Conservation (phyloP, 2,888 invertebrate genomes). For the Agrotis puta region DNA sequence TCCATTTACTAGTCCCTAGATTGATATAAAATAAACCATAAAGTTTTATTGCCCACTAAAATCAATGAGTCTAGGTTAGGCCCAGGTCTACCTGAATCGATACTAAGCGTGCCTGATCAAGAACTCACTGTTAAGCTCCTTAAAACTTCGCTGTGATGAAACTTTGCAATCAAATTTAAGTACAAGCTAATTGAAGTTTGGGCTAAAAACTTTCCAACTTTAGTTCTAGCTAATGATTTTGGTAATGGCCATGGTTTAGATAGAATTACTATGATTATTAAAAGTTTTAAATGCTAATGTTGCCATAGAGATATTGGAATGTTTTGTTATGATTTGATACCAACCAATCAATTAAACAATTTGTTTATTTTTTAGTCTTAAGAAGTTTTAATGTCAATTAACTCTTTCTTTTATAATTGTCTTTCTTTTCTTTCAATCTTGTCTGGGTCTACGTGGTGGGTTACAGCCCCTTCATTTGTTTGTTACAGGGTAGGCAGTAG, state of each 20-base stretch:
- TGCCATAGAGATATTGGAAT: not conserved
- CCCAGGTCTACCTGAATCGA: conserved; percentile 49
- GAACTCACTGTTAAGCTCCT: conserved; percentile 76
- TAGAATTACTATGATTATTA: conserved; percentile 16
- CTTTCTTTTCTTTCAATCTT: too few relatives aligned
- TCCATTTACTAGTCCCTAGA: conserved; percentile 10
- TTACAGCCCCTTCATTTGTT: too few relatives aligned
- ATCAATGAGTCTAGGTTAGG: conserved; percentile 52
- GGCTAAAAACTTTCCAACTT: conserved; percentile 74
- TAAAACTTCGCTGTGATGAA: conserved; percentile 77
- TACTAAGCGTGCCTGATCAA: conserved; percentile 57
- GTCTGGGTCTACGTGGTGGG: too few relatives aligned
- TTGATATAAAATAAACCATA: conserved; percentile 34
- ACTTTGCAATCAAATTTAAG: conserved; percentile 86
- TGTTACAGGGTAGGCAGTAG: too few relatives aligned
- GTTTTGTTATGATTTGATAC: too few relatives aligned
- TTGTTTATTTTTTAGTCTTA: too few relatives aligned
- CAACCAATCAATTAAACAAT: too few relatives aligned
- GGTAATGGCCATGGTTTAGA: conserved; percentile 22
- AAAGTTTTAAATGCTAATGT: conserved; percentile 9
- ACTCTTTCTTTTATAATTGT: too few relatives aligned
- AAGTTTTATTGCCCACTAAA: conserved; percentile 46
- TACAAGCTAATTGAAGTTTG: conserved; percentile 86
- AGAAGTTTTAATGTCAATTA: too few relatives aligned
- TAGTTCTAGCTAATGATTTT: conserved; percentile 68